Evolutionary conservation across 1,140 invertebrate genomes (phyloP).

Genomic region (Leptinotarsa defecta): DNA sequence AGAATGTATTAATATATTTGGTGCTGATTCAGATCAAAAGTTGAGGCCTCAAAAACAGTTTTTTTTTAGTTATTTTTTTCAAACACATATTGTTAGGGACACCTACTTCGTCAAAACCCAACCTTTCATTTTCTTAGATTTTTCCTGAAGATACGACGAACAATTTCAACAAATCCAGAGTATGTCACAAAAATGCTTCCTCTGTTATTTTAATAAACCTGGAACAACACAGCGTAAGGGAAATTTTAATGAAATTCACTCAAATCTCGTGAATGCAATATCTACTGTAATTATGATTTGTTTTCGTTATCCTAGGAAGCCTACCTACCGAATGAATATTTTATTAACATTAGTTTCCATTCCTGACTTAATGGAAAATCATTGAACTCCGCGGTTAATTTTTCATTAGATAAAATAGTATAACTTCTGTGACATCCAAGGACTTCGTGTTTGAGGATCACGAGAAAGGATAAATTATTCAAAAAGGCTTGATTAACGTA

Average conservation of each 20-base stretch:
- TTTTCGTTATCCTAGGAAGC: conserved; percentile 12
- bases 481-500: conserved; percentile 3
- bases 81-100: too few species aligned
- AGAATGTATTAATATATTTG: too few species aligned
- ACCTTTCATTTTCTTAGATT: too few species aligned
- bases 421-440: neutral
- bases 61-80: too few species aligned
- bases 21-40: too few species aligned
- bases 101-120: too few species aligned
- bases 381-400: conserved; percentile 12
- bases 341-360: conserved; percentile 20
- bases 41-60: too few species aligned
- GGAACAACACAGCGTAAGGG: neutral
- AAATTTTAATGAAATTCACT: conserved; percentile 16
- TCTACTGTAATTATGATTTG: conserved; percentile 15
- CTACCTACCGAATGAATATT: conserved; percentile 7
- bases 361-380: conserved; percentile 18
- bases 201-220: neutral
- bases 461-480: neutral
- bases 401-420: conserved; percentile 18
- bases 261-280: conserved; percentile 6
- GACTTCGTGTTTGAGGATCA: neutral
- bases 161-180: neutral
- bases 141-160: too few species aligned
- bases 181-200: neutral